Conservation (phyloP, 2,113 vertebrate genomes). For the Planiliza haematocheilus region DNA sequence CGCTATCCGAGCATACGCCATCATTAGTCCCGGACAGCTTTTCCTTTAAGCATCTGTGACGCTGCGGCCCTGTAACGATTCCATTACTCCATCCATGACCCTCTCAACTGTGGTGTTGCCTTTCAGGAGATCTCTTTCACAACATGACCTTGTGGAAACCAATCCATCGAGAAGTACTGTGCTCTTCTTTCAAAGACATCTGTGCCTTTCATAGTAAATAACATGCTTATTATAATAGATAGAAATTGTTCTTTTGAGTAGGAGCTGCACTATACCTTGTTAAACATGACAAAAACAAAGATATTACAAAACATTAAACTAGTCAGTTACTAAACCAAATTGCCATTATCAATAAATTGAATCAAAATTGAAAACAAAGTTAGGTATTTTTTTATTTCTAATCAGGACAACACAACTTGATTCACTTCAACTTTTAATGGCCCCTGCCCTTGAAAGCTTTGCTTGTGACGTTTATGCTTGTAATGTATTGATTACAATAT, state of each 20-base stretch:
- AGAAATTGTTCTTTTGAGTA: background rate
- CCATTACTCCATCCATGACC: conserved; percentile 37
- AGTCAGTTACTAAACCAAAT: no score
- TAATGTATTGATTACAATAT: conserved; percentile 40
- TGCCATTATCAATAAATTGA: no score
- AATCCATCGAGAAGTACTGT: conserved; percentile 31
- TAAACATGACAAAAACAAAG: background rate
- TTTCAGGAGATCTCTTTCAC: conserved; percentile 67
- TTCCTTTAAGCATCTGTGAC: conserved; percentile 33
- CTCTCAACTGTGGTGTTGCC: conserved; percentile 46
- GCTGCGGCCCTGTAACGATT: conserved; percentile 24
- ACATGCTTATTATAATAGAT: background rate
- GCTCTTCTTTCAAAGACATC: conserved; percentile 50
- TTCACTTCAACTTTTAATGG: background rate
- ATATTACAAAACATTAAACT: no score
- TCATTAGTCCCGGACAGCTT: background rate
- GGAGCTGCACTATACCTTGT: background rate
- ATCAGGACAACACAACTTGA: background rate
- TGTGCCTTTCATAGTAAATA: conserved; percentile 27
- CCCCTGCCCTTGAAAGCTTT: conserved; percentile 32
- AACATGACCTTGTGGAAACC: conserved; percentile 65
- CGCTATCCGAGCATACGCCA: background rate
- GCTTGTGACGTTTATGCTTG: conserved; percentile 12
- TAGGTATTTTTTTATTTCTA: background rate
- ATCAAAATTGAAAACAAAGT: no score